phyloP scores from a whole-genome alignment of 2,797 vertebrate genomes.

The Nothura maculosa region DNA sequence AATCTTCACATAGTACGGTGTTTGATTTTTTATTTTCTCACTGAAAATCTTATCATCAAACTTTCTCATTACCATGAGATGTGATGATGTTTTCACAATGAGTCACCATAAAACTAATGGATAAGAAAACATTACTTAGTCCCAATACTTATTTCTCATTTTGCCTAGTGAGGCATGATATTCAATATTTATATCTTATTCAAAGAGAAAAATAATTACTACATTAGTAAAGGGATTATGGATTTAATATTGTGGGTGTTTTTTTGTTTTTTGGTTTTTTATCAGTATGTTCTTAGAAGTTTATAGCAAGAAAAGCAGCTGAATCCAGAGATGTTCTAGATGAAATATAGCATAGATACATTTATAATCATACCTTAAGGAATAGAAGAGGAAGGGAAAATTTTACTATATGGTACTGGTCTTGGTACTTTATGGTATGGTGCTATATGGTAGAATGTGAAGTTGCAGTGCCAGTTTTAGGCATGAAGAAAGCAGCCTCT shows the following conservation, averaged over 20 bases:
- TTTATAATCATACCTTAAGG: neutral
- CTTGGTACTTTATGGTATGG: too few species aligned
- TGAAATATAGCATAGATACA: neutral
- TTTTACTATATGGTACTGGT: neutral
- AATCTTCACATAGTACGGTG: neutral
- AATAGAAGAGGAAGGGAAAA: neutral
- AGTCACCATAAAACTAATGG: neutral
- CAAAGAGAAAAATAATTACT: neutral
- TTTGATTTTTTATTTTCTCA: neutral
- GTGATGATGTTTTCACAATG: neutral
- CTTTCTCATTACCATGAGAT: neutral
- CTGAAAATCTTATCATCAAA: neutral
- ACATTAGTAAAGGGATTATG: neutral
- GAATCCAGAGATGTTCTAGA: neutral
- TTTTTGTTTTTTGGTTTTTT: too few species aligned
- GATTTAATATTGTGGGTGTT: neutral
- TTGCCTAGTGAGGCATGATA: neutral
- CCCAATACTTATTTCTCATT: neutral
- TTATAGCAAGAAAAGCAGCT: neutral
- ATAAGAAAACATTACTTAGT: neutral
- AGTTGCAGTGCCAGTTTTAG: neutral
- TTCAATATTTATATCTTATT: neutral
- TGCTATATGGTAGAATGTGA: neutral
- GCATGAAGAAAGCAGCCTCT: neutral
- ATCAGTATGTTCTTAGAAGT: neutral